These are phyloP conservation scores for Julus scanicus DNA, from an alignment of 2,888 invertebrate species.

Conservation along the genomic window DNA sequence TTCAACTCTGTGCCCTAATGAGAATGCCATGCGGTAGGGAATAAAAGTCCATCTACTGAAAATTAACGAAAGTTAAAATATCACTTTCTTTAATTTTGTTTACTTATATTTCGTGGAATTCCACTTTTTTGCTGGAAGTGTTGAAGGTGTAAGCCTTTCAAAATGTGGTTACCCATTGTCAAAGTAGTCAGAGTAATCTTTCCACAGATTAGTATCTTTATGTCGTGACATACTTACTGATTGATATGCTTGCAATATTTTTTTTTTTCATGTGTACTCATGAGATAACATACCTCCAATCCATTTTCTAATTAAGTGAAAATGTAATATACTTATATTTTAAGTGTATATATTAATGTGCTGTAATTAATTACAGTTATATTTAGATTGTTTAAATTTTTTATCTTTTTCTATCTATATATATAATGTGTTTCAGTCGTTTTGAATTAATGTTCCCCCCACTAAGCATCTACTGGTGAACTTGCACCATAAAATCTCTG, in stretches of 20 bases:
- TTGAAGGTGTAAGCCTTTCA: no score
- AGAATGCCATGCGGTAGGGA: no score
- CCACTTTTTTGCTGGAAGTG: no score
- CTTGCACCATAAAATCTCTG: constrained; percentile 47
- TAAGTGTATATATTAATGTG: not conserved
- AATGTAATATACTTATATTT: not conserved
- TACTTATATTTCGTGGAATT: not conserved
- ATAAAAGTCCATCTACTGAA: not conserved
- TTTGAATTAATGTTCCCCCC: constrained; percentile 36
- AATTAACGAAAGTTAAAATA: not conserved
- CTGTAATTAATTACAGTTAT: not conserved
- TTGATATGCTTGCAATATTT: not conserved
- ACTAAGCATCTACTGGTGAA: not conserved
- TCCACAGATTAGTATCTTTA: no score
- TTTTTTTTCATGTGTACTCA: not conserved
- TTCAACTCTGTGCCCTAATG: no score
- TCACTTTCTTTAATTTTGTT: no score
- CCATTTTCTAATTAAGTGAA: not conserved
- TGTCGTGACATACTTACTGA: not conserved
- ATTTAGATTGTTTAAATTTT: not conserved
- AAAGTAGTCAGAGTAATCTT: no score
- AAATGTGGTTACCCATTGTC: no score
- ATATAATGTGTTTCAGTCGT: not conserved
- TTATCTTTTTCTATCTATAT: not conserved
- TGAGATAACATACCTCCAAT: not conserved